Evolutionary conservation across 2,113 vertebrate genomes (phyloP), one percentile per base, ranked within the genome.

Genomic region (Channa maculata): DNA sequence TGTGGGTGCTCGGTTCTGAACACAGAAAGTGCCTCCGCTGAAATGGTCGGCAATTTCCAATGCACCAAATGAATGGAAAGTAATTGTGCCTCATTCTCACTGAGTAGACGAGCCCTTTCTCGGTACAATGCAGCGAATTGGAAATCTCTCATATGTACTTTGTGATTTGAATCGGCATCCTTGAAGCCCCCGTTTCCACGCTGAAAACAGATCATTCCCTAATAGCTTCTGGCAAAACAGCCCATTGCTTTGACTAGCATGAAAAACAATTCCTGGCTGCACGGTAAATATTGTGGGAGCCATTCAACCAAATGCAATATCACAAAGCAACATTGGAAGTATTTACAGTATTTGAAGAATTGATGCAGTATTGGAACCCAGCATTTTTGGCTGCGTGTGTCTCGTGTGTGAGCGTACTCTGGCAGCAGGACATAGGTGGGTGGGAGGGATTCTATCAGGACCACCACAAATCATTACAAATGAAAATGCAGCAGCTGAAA

Each of bases 211-310:
- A 86, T 84, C 61, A 77, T 77, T 80, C 50, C n/a, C 58, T 82
- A 76, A 90, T 64, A 86, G 82, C 78, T 78, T 63, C 72, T 69
- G 58, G 78, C 80, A 82, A 78, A 88, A 81, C 53, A 83, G 55
- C 55, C 55, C 44, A 66, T 73, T 80, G 71, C 71, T 84, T 71
- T 75, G 69, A 82, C 62, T 79, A 67, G 71, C 58, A 33, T 80
- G 65, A 77, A 55, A 78, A 88, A 83, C 74, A 78, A 60, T 85
- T 82, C 75, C 45, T 79, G 79, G 64, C 54, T 88, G 61, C 52
- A 75, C 50, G n/a, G 80, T 81, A 83, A 80, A 86, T 82, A 84
- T 74, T 81, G 60, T 55, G 10, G 15, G 34, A 52, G 61, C 48
- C 52, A 67, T 82, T 82, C 73, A 70, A 62, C 48, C 65, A 71